Evolutionary conservation across 1,140 invertebrate species (phyloP).

Genomic region (Formica exsecta): DNA sequence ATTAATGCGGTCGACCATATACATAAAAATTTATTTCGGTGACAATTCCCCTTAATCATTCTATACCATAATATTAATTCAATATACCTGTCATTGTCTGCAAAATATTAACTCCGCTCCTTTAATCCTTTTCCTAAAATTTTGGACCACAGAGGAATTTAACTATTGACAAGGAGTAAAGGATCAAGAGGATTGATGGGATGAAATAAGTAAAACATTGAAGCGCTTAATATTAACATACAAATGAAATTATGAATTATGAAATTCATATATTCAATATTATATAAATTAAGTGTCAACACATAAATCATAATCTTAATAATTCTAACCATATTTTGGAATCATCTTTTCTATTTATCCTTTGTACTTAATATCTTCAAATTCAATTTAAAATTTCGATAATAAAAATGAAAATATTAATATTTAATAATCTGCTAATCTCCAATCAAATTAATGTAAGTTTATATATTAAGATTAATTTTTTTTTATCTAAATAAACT

Average conservation of each 20-base stretch:
- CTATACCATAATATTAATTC: slow-evolving; percentile 36
- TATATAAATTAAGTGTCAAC: slow-evolving; percentile 12
- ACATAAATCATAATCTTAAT: slow-evolving; percentile 27
- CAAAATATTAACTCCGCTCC: slow-evolving; percentile 32
- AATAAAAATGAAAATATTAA: slow-evolving; percentile 30
- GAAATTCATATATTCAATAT: slow-evolving; percentile 16
- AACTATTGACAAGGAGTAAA: slow-evolving; percentile 61
- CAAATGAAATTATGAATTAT: slow-evolving; percentile 4
- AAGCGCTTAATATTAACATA: neutral
- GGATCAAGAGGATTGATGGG: slow-evolving; percentile 70
- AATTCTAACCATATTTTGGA: neutral
- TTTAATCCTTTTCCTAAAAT: slow-evolving; percentile 54
- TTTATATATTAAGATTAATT: neutral
- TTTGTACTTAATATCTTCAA: slow-evolving; percentile 33
- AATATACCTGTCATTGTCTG: slow-evolving; percentile 64
- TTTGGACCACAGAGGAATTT: slow-evolving; percentile 39
- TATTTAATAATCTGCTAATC: neutral
- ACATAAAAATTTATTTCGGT: slow-evolving; percentile 1
- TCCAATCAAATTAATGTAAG: neutral
- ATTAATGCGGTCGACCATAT: neutral
- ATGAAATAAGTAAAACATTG: slow-evolving; percentile 61
- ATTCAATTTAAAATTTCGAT: neutral
- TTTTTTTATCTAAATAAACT: neutral
- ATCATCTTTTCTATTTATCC: slow-evolving; percentile 2
- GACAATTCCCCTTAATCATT: slow-evolving; percentile 11